These are phyloP conservation scores for Pachycephala philippinensis DNA, from an alignment of 2,113 vertebrate genomes.

Conservation along the genomic window DNA sequence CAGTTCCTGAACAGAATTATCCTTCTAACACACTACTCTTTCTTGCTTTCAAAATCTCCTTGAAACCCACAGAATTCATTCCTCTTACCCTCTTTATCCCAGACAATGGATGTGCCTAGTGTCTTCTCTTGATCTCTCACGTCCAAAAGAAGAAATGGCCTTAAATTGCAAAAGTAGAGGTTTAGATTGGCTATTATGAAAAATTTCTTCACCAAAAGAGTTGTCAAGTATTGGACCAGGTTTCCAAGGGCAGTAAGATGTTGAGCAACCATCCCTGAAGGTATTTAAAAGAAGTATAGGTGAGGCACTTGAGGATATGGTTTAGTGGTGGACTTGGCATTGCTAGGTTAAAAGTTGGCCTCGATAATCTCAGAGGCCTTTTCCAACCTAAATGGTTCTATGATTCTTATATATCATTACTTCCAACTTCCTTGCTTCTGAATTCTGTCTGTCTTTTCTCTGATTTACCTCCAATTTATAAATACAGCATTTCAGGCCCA, in stretches of 20 bases:
- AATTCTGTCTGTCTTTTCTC: not conserved
- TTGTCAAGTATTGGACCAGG: not conserved
- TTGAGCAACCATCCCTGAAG: not conserved
- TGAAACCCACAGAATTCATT: not conserved
- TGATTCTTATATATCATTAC: not conserved
- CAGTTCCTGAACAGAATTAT: not conserved
- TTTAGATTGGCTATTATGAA: not conserved
- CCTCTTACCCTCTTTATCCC: not conserved
- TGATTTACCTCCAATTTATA: not conserved
- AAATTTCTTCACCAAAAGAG: not conserved
- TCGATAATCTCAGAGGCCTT: fast-evolving
- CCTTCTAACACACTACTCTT: not conserved
- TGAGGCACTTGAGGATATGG: not conserved
- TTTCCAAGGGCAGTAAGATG: not conserved
- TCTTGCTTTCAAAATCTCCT: not conserved
- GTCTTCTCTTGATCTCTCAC: not conserved
- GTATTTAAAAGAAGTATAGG: not conserved
- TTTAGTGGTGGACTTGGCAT: not conserved
- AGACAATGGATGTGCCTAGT: not conserved
- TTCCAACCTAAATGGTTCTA: not conserved
- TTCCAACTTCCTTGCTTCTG: not conserved
- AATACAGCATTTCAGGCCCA: not conserved
- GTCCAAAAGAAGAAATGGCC: not conserved
- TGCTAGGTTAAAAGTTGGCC: not conserved
- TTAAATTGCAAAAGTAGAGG: not conserved